Evolutionary conservation across 2,797 vertebrate genomes (phyloP).

Genomic region (Pantherophis vulpinus): DNA sequence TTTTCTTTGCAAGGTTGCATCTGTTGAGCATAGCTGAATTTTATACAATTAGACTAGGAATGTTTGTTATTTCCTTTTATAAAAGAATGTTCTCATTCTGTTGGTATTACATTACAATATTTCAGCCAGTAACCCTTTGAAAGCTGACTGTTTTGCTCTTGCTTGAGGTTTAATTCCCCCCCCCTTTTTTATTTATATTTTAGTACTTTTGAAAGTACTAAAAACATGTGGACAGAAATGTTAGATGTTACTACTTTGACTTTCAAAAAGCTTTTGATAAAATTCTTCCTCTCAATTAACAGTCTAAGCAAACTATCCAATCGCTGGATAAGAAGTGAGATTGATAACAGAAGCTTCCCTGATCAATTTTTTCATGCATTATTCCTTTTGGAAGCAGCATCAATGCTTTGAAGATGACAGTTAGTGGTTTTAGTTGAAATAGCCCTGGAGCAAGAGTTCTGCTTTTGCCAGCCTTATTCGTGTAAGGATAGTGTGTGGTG

Average conservation of each 20-base stretch:
- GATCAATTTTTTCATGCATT: neutral
- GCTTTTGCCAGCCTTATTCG: neutral
- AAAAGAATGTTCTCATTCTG: slow-evolving; percentile 3
- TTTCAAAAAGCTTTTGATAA: neutral
- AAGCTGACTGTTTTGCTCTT: neutral
- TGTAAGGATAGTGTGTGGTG: neutral
- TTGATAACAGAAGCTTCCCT: neutral
- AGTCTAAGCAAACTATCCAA: neutral
- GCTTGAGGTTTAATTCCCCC: neutral
- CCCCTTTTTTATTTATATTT: neutral
- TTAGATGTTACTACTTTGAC: neutral
- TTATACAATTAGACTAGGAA: neutral
- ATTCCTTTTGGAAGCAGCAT: neutral
- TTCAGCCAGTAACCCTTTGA: neutral
- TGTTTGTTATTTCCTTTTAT: slow-evolving; percentile 13
- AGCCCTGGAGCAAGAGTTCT: neutral
- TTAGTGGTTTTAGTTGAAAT: neutral
- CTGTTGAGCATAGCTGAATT: neutral
- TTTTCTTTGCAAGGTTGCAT: slow-evolving; percentile 3
- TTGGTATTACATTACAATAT: slow-evolving; percentile 9
- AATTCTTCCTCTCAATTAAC: neutral
- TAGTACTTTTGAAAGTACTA: neutral
- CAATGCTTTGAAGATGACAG: neutral
- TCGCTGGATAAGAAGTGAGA: neutral
- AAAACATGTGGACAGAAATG: neutral